These are phyloP conservation scores for Melanogrammus aeglefinus DNA, from an alignment of 2,797 vertebrate genomes.

Conservation along the genomic window DNA sequence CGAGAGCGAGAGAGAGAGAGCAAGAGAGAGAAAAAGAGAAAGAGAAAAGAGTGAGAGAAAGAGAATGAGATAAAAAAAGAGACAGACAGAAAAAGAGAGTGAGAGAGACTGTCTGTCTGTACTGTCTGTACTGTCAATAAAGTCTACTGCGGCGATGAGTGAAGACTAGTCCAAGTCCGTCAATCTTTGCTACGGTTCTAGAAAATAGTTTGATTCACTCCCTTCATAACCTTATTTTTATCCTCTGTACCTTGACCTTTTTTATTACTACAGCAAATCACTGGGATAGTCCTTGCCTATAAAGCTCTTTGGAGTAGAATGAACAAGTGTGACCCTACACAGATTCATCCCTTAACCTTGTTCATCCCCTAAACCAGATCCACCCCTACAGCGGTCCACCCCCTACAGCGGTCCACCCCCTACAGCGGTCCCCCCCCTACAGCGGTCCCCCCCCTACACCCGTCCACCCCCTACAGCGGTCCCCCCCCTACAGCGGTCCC, in stretches of 20 bases:
- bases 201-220: background rate
- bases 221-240: background rate
- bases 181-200: background rate
- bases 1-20: background rate
- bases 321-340: too few species aligned
- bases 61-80: background rate
- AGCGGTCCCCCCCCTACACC: too few species aligned
- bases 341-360: too few species aligned
- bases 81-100: background rate
- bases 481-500: too few species aligned
- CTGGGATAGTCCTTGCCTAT: too few species aligned
- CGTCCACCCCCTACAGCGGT: too few species aligned
- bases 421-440: background rate
- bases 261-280: background rate
- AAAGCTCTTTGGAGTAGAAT: too few species aligned
- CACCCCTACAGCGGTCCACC: too few species aligned
- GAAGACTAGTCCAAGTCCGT: background rate
- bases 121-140: background rate
- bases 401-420: too few species aligned
- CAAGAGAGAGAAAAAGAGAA: background rate
- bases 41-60: background rate
- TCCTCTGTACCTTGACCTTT: background rate
- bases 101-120: too few species aligned
- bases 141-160: background rate
- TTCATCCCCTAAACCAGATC: too few species aligned